A percentile compares a stretch with the other conserved stretches of the same genome.
phyloP scores from a whole-genome alignment of 2,888 invertebrate genomes.

The Tetropium fuscum region DNA sequence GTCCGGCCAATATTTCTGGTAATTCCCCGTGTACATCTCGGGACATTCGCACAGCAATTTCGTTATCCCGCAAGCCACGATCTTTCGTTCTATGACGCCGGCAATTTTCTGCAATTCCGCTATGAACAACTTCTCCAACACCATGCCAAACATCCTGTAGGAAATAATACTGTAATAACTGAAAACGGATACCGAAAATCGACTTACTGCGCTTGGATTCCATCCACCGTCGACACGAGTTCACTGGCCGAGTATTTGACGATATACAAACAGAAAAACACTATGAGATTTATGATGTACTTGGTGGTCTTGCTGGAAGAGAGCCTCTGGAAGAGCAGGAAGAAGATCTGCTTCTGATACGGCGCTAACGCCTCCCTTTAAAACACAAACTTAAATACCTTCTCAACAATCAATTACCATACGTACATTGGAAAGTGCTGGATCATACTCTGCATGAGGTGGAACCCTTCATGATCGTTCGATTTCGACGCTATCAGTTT shows the following conservation, averaged over 20 bases:
- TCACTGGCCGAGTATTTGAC: constrained; percentile 82
- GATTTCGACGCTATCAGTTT: constrained; percentile 95
- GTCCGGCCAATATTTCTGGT: constrained; percentile 73
- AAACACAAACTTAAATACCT: constrained; percentile 33
- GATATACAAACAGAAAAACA: constrained; percentile 90
- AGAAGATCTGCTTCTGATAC: constrained; percentile 89
- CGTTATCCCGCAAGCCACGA: constrained; percentile 91
- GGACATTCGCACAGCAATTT: constrained; percentile 85
- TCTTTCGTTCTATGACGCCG: constrained; percentile 86
- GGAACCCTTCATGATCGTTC: constrained; percentile 97
- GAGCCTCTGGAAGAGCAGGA: constrained; percentile 92
- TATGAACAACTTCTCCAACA: constrained; percentile 89
- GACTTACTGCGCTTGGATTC: constrained; percentile 85
- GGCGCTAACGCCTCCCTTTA: constrained; percentile 78
- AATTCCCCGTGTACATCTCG: constrained; percentile 75
- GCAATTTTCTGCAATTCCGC: constrained; percentile 89
- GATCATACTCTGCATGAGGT: constrained; percentile 87
- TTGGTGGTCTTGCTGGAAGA: constrained; percentile 96
- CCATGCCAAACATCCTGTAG: constrained; percentile 93
- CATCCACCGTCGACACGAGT: constrained; percentile 84
- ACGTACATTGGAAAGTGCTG: constrained; percentile 85
- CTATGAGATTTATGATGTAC: constrained; percentile 89
- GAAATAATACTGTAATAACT: constrained; percentile 12
- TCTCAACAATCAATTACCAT: constrained; percentile 25
- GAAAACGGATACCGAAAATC: constrained; percentile 1